Evolutionary conservation across 2,888 invertebrate genomes (phyloP).

Genomic region (Himalopsyche japonica): DNA sequence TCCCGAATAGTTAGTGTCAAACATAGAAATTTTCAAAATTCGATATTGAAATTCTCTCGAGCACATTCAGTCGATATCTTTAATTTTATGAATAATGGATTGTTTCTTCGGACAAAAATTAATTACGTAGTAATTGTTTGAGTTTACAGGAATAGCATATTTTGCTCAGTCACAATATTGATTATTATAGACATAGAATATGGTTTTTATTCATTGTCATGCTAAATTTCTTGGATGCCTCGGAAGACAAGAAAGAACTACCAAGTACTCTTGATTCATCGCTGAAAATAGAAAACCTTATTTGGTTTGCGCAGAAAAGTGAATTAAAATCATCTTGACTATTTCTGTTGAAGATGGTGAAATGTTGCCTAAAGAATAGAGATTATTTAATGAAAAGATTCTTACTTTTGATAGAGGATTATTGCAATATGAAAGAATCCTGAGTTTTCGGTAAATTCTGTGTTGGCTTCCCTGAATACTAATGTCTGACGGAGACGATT

Average conservation of each 20-base stretch:
- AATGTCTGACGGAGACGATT: not conserved
- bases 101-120: not conserved
- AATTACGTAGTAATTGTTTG: not conserved
- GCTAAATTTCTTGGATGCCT: not conserved
- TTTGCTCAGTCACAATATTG: not conserved
- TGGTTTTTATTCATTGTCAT: not conserved
- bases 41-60: no score
- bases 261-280: not conserved
- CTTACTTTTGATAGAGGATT: no score
- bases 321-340: no score
- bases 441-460: not conserved
- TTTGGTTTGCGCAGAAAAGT: no score
- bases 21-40: no score
- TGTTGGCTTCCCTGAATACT: not conserved
- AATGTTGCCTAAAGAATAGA: no score
- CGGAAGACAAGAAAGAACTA: not conserved
- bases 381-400: no score
- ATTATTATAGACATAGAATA: not conserved
- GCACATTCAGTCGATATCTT: no score
- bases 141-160: not conserved
- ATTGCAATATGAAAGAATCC: not conserved
- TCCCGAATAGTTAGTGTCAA: no score
- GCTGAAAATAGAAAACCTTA: not conserved
- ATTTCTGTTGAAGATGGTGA: no score
- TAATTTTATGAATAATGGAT: no score